These are phyloP conservation scores for Dinoponera quadriceps DNA, from an alignment of 1,140 invertebrate genomes.

Conservation along the genomic window DNA sequence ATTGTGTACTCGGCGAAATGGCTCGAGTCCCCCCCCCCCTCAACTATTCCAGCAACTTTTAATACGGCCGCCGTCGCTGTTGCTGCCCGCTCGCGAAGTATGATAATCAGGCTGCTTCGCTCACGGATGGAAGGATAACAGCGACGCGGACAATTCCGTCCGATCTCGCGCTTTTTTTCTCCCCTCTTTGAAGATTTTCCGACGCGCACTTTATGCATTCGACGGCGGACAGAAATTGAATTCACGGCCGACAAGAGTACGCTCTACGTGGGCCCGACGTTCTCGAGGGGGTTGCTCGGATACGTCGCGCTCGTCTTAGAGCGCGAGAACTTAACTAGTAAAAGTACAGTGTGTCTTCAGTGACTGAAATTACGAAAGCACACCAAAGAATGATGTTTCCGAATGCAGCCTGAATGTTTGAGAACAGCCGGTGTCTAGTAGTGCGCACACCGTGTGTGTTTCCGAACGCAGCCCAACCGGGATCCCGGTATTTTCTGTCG, in stretches of 20 bases:
- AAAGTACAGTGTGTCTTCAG: background rate
- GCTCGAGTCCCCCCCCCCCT: constrained; percentile 40
- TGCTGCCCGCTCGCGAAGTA: constrained; percentile 24
- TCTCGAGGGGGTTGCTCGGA: background rate
- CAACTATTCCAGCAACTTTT: constrained; percentile 77
- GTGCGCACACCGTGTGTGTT: no score
- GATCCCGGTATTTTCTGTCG: no score
- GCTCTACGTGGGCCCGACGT: background rate
- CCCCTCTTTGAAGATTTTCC: background rate
- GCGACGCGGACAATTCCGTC: background rate
- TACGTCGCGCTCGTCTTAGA: no score
- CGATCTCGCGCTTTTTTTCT: background rate
- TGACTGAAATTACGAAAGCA: no score
- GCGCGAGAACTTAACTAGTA: background rate
- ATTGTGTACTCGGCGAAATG: constrained; percentile 75
- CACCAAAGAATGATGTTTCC: no score
- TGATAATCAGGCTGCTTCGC: constrained; percentile 45
- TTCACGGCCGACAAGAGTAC: background rate
- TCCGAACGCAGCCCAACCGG: no score
- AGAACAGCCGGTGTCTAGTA: no score
- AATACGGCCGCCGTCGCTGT: constrained; percentile 52
- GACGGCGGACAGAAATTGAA: constrained; percentile 12
- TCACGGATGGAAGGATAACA: constrained; percentile 1
- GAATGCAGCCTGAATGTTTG: no score
- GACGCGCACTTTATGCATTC: background rate